Percentiles rank a stretch among this genome's conserved stretches.
Evolutionary conservation across 2,797 vertebrate genomes (phyloP).

Genomic region (Pseudomugil tenellus): DNA sequence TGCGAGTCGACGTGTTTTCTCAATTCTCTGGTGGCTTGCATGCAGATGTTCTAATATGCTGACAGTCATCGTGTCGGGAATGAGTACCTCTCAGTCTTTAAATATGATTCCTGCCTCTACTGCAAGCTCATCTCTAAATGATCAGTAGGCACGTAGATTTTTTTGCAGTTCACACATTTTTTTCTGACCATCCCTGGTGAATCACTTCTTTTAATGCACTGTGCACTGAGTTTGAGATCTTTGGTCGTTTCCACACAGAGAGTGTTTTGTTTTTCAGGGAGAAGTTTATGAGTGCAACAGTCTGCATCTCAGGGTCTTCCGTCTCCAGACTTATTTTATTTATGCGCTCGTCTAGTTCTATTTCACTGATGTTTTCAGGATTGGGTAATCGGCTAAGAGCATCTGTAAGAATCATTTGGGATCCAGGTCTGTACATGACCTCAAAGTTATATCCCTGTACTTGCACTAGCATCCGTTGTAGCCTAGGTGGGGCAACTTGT

Average conservation of each 20-base stretch:
- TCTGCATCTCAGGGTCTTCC: neutral
- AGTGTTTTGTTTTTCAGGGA: neutral
- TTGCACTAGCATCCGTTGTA: neutral
- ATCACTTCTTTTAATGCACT: neutral
- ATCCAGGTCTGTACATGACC: neutral
- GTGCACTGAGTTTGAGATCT: neutral
- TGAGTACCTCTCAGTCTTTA: neutral
- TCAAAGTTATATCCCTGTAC: neutral
- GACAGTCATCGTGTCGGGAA: neutral
- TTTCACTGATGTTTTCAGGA: neutral
- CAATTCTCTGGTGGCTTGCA: neutral
- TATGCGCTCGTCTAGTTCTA: neutral
- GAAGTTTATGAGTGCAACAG: neutral
- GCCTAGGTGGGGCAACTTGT: neutral
- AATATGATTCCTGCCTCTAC: neutral
- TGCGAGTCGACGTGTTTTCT: neutral
- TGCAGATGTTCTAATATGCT: neutral
- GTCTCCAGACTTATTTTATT: neutral
- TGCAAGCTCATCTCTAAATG: slow-evolving; percentile 1
- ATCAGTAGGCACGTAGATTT: neutral
- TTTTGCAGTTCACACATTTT: neutral
- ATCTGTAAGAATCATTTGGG: neutral
- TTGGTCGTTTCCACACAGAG: neutral
- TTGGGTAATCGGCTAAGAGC: neutral
- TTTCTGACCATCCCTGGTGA: neutral